Evolutionary conservation across 2,797 vertebrate genomes (phyloP).

Genomic region (Mus minutoides): DNA sequence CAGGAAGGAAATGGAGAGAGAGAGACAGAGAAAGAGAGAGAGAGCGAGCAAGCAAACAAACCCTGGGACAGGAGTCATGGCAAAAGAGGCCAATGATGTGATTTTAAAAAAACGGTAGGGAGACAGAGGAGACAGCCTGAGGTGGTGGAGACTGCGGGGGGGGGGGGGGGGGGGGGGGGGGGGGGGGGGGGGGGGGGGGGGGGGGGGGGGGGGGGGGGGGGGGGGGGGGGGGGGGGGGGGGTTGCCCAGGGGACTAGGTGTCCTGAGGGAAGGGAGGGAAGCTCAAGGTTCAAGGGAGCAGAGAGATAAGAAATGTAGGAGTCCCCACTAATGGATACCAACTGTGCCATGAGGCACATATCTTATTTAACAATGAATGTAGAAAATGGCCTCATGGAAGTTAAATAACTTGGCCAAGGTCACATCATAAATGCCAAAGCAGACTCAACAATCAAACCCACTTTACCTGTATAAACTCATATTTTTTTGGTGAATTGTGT

Average conservation of each 20-base stretch:
- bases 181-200: too few relatives aligned
- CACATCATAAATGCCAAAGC: not conserved
- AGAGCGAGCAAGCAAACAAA: not conserved
- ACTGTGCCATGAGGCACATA: fast-evolving
- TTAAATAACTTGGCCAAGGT: not conserved
- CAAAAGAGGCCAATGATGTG: not conserved
- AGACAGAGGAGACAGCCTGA: not conserved
- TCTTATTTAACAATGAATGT: not conserved
- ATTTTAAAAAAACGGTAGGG: not conserved
- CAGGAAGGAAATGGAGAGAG: not conserved
- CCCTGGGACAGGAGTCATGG: not conserved
- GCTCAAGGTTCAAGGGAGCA: not conserved
- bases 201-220: too few relatives aligned
- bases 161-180: too few relatives aligned
- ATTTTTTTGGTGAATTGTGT: too few relatives aligned
- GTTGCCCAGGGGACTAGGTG: not conserved
- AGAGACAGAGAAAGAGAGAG: not conserved
- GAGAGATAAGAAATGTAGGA: not conserved
- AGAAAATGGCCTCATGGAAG: not conserved
- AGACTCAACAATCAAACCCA: not conserved
- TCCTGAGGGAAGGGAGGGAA: not conserved
- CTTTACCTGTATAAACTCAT: not conserved
- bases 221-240: too few relatives aligned
- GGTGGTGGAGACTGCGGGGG: too few relatives aligned
- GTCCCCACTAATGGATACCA: not conserved